Evolutionary conservation across 2,113 vertebrate genomes (phyloP), one percentile per base, ranked within the genome.

Genomic region (Fulmarus glacialis): DNA sequence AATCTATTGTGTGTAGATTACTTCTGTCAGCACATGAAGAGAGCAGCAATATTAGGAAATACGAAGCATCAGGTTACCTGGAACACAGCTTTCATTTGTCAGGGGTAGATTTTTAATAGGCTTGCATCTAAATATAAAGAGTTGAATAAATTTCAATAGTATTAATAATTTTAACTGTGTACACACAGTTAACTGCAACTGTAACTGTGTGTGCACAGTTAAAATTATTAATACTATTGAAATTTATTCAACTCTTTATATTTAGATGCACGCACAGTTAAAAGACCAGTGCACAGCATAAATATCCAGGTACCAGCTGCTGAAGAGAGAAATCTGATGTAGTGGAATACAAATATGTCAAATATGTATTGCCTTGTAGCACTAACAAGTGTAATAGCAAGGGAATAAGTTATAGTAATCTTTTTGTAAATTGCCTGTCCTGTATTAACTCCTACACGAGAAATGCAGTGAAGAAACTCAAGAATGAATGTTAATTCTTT

Each of bases 101-200:
- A 72, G 80, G 62, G 47, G 58, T 82, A 70, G 66, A 32, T 72
- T 94, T 96, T 87, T 82, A 89, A 85, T 36, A 93, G 77, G 20
- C 12, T 89, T 45, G n/a, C 66, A 85, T 94, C 62, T 82, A 96
- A 92, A 82, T 72, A 71, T 15, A 63, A 82, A 38, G 40, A 87
- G 47, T 52, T 79, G 64, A 96, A 97, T 93, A 93, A 32, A 96
- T 97, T 93, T 95, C 89, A 93, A 89, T 89, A 91, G 63, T n/a
- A 86, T 92, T 96, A 72, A 94, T 95, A 95, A 92, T 70, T 96
- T 74, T 84, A 84, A 64, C 72, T 73, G 70, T 36, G 34, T 2
- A 50, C 32, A 78, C 34, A 60, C 34, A 71, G 42, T 75, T 68
- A 66, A 77, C 58, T 81, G 18, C 30, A 87, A 87, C 38, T 67